phyloP scores from a whole-genome alignment of 2,888 invertebrate species.

The Melanotus villosus region DNA sequence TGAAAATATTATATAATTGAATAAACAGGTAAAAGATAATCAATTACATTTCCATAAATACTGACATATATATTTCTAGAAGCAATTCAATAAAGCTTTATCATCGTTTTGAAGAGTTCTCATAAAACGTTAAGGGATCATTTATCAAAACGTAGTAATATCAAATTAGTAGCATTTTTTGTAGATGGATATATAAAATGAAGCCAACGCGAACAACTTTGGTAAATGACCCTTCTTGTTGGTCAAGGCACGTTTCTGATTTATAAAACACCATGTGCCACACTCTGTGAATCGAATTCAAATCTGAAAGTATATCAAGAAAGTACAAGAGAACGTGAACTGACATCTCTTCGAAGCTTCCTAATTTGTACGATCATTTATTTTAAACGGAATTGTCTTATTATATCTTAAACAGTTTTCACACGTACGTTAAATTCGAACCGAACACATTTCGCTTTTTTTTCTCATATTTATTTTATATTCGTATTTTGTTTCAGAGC shows the following conservation, averaged over 20 bases:
- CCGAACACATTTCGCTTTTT: not conserved
- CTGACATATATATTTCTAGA: no score
- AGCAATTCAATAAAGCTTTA: no score
- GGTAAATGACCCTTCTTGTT: slow-evolving; percentile 24
- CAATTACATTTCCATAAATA: no score
- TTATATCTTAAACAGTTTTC: no score
- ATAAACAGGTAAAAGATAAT: no score
- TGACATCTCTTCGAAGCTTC: not conserved
- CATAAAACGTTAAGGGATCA: not conserved
- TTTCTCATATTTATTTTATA: no score
- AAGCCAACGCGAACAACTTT: slow-evolving; percentile 7
- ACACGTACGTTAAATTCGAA: not conserved
- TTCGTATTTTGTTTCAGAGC: slow-evolving; percentile 72
- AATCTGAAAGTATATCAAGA: not conserved
- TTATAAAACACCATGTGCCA: slow-evolving; percentile 26
- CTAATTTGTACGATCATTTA: no score
- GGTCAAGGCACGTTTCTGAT: slow-evolving; percentile 33
- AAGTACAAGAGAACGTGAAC: not conserved
- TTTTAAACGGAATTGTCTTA: no score
- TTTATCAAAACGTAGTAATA: not conserved
- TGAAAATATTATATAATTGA: no score
- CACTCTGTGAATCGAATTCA: slow-evolving; percentile 26
- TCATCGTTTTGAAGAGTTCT: not conserved
- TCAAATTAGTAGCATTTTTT: slow-evolving; percentile 14
- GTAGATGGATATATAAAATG: not conserved